These are phyloP conservation scores for Spongia lamella DNA, from an alignment of 37 sponge, comb jelly and placozoan genomes.

Conservation along the genomic window DNA sequence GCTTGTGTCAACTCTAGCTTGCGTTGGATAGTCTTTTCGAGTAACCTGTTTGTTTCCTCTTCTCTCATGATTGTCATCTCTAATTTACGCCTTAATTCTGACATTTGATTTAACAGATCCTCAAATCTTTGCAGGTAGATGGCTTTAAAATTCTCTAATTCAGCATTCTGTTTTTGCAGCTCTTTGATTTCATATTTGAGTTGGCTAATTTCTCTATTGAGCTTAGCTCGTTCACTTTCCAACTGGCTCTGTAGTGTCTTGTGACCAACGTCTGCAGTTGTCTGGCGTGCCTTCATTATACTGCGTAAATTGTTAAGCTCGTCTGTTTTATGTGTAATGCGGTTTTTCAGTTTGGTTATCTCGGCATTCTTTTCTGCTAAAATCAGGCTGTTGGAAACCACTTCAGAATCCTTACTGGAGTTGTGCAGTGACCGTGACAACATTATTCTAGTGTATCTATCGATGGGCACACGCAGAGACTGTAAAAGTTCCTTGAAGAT, in stretches of 20 bases:
- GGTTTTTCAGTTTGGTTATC: slow-evolving; percentile 42
- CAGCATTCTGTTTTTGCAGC: slow-evolving; percentile 55
- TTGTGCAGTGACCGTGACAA: slow-evolving; percentile 42
- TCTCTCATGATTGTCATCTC: slow-evolving; percentile 31
- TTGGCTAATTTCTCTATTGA: slow-evolving; percentile 51
- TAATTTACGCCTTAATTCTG: slow-evolving; percentile 22
- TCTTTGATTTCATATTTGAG: slow-evolving; percentile 58
- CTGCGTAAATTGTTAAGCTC: slow-evolving; percentile 63
- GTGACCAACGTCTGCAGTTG: slow-evolving; percentile 65
- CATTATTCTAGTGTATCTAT: slow-evolving; percentile 62
- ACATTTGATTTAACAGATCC: slow-evolving; percentile 59
- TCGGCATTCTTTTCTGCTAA: slow-evolving; percentile 32
- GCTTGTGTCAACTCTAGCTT: slow-evolving; percentile 64
- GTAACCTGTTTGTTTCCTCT: slow-evolving; percentile 44
- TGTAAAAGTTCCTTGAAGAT: slow-evolving; percentile 43
- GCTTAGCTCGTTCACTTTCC: slow-evolving; percentile 55
- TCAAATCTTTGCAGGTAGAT: slow-evolving; percentile 61
- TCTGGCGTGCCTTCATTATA: slow-evolving; percentile 69
- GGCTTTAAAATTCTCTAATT: slow-evolving; percentile 41
- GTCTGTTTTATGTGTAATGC: slow-evolving; percentile 52
- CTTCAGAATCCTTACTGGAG: slow-evolving; percentile 23
- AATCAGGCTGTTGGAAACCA: not conserved
- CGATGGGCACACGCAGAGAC: slow-evolving; percentile 50
- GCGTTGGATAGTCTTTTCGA: slow-evolving; percentile 69
- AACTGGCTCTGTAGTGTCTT: slow-evolving; percentile 72